Percentiles rank a stretch among this genome's conserved stretches.
These are phyloP conservation scores for Mongoloraphidia duomilia DNA, from an alignment of 2,888 invertebrate genomes.

Conservation along the genomic window DNA sequence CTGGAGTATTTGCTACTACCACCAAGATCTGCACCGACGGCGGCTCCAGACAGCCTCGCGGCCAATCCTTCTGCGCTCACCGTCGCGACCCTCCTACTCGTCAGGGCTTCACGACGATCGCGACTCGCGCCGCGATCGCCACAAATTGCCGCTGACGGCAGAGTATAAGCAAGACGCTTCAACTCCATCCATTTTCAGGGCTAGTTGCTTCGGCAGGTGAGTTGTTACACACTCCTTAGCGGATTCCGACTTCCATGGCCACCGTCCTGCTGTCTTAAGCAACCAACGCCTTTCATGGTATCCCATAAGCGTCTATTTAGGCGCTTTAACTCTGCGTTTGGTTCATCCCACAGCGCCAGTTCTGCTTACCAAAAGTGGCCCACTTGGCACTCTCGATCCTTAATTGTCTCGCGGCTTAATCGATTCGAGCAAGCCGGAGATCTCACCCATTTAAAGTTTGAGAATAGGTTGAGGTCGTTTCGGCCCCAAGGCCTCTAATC, in stretches of 20 bases:
- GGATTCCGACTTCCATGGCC: constrained; percentile 63
- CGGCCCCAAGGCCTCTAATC: constrained; percentile 56
- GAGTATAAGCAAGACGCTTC: constrained; percentile 39
- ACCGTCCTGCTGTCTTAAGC: constrained; percentile 55
- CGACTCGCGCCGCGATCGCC: constrained; percentile 6
- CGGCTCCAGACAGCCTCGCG: constrained; percentile 37
- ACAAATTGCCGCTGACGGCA: constrained; percentile 23
- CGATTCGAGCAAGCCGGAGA: constrained; percentile 40
- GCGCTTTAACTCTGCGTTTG: constrained; percentile 56
- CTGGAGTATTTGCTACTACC: no score
- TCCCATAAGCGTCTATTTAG: constrained; percentile 44
- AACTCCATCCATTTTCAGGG: constrained; percentile 52
- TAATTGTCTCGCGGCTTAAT: constrained; percentile 33
- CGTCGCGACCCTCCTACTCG: constrained; percentile 42
- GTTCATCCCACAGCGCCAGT: constrained; percentile 69
- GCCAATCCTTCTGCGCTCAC: constrained; percentile 46
- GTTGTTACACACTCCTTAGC: constrained; percentile 41
- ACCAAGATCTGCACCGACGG: constrained; percentile 47
- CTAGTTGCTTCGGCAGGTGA: constrained; percentile 45
- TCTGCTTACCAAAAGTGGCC: constrained; percentile 65
- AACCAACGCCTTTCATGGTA: constrained; percentile 48
- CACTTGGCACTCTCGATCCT: constrained; percentile 46
- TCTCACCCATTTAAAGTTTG: constrained; percentile 66
- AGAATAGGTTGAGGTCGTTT: constrained; percentile 61
- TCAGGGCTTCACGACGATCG: constrained; percentile 34